Evolutionary conservation across 2,888 invertebrate genomes (phyloP), one percentile per base, ranked within the genome.

Genomic region (Trissolcus brochymenae): DNA sequence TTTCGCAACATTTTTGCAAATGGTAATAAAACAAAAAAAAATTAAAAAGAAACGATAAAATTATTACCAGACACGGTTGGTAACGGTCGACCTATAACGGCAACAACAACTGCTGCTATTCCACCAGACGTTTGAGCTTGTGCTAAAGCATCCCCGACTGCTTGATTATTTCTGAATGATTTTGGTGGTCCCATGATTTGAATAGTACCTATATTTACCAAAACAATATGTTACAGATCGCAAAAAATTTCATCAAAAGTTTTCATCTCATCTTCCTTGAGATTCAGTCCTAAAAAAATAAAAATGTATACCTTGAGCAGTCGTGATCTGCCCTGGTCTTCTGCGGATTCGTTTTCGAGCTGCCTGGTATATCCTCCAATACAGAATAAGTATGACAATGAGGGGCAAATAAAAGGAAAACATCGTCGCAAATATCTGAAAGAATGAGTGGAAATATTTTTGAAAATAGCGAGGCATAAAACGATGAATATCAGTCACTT

Each of bases 401-500:
- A 97, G 92, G 25, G 98, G 98, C 79, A 96, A 92, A 89, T 97
- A 98, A 90, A 98, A 98, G 46, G 97, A 96, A 35, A 95, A 95
- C 35, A 95, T 93, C 0, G 97, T 97, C 40, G 96, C 96, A 87
- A 96, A 97, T 86, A 97, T 94, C 90, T 97, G 95, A 29, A 82
- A 84, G 35, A 35, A 35, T 35, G 35, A 4, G 29, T 35, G 2
- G 9, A 35, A 35, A 35, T 35, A 35, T 35, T 35, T 35, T 35
- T 35, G 35, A 11, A 9, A 35, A 35, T 25, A 9, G 35, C 1
- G 1, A 1, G 7, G 2, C 35, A 11, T 9, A 11, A 4, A 25
- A 25, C 25, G 35, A 35, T 35, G 35, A 35, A 29, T 29, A 29
- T 1, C 21, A 21, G 25, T 35, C 35, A 11, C 11, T 9, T 9